Base-by-base conservation (phyloP, 2,888 invertebrate genomes). In the Cremastinae sp. region DNA sequence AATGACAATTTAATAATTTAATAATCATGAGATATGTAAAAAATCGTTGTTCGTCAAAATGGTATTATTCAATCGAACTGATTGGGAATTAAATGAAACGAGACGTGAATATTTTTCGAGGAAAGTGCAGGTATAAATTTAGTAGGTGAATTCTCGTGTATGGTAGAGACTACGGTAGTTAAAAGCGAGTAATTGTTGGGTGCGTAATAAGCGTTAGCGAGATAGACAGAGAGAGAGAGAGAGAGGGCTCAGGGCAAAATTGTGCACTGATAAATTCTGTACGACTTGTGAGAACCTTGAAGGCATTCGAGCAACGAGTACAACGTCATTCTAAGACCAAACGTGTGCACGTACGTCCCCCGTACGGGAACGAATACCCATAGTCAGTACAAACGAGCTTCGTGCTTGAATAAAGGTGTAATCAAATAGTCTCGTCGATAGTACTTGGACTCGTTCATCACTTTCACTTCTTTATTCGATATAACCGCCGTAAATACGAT, bases 401-500 rank as follows among this genome's bases (percentile, higher is more conserved):
- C n/a, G n/a, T n/a, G n/a, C n/a, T n/a, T n/a, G n/a, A 69, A 68
- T 68, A 43, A 58, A 53, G 28, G 49, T 71, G 68, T 71, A 76
- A 74, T 71, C 70, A 66, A 68, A 76, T 70, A 43, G 35, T 43
- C 18, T 35, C 49, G 14, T 70, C 65, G 65, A 78, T 73, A 70
- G n/a, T 62, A 41, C 56, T 62, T 64, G 41, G 43, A 55, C 58
- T 68, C 70, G 74, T 74, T 59, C 76, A 78, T 78, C 74, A 78
- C 78, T 78, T 78, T 78, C 78, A 78, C 76, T 76, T 71, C 68
- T 78, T 78, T 71, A 74, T 70, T 76, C 68, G 70, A 71, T 70
- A n/a, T n/a, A n/a, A n/a, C n/a, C n/a, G n/a, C 64, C 74, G 75
- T n/a, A n/a, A n/a, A 55, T 74, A 51, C 69, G 77, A 76, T 76